Percentiles rank a stretch among this genome's conserved stretches.
Conservation (phyloP, 1,140 invertebrate genomes). For the Drosophila subobscura region DNA sequence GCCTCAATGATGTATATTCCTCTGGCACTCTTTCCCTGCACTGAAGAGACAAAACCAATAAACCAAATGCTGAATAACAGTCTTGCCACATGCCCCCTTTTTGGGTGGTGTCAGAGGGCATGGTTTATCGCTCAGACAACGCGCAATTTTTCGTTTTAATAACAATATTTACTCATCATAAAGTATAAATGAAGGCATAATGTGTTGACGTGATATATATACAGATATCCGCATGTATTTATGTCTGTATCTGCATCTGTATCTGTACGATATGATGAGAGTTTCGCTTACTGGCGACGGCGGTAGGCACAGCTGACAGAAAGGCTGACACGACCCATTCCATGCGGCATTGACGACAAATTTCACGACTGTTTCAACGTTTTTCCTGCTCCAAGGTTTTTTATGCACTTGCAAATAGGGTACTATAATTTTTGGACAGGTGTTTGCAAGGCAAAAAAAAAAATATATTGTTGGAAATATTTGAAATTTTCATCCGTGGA, state of each 20-base stretch:
- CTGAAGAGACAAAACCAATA: constrained; percentile 52
- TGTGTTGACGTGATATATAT: constrained; percentile 48
- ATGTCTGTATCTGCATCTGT: constrained; percentile 21
- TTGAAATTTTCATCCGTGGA: too few relatives aligned
- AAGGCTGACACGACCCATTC: constrained; percentile 24
- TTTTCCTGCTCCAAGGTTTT: constrained; percentile 33
- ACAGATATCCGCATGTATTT: constrained; percentile 6
- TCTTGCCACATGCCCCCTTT: not conserved
- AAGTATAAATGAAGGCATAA: constrained; percentile 67
- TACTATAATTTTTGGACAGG: too few relatives aligned
- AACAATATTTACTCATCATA: constrained; percentile 68
- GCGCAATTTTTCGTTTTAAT: constrained; percentile 61
- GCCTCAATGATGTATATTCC: not conserved
- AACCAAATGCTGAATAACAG: constrained; percentile 55
- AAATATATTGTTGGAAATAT: too few relatives aligned
- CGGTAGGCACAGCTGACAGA: constrained; percentile 29
- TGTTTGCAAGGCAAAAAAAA: too few relatives aligned
- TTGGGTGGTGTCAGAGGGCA: constrained; percentile 11
- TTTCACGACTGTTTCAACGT: constrained; percentile 50
- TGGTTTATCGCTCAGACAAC: constrained; percentile 49
- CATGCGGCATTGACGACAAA: constrained; percentile 32
- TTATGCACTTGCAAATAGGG: not conserved
- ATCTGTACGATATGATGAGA: constrained; percentile 11
- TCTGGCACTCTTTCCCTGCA: not conserved
- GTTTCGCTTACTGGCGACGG: not conserved